Percentiles rank a stretch among this genome's conserved stretches.
Evolutionary conservation across 1,140 invertebrate species (phyloP).

Genomic region (Bathynomus jamesi): DNA sequence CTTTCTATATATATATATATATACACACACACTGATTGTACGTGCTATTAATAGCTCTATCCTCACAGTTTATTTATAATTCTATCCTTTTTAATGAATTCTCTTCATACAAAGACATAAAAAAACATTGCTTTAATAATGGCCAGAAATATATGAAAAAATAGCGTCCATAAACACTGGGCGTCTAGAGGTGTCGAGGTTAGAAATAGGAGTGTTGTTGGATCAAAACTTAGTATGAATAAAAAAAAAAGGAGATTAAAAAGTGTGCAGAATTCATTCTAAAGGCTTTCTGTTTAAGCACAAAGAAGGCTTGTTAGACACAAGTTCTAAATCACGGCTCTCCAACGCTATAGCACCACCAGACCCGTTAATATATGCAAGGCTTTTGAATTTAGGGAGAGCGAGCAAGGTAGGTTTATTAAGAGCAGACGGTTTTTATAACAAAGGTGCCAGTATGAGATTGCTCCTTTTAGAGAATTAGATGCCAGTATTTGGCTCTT

Average conservation of each 20-base stretch:
- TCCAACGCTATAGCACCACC: not conserved
- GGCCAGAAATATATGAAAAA: too few relatives aligned
- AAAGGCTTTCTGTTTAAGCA: not conserved
- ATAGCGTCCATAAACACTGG: not conserved
- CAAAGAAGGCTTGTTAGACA: not conserved
- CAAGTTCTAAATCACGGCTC: not conserved
- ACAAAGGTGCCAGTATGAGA: not conserved
- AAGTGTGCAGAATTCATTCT: not conserved
- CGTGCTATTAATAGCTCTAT: too few relatives aligned
- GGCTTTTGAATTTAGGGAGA: not conserved
- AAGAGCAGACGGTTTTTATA: not conserved
- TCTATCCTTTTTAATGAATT: too few relatives aligned
- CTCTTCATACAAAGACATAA: too few relatives aligned
- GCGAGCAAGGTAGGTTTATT: not conserved
- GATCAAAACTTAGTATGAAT: not conserved
- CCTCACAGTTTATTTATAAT: too few relatives aligned
- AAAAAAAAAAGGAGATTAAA: not conserved
- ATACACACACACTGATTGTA: too few relatives aligned
- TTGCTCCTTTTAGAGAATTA: not conserved
- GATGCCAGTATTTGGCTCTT: not conserved
- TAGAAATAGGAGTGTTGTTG: not conserved
- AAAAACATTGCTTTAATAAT: too few relatives aligned
- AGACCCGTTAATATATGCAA: not conserved
- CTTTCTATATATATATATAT: too few relatives aligned
- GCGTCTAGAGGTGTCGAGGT: not conserved